Conservation (phyloP, 2,888 invertebrate species). For the Cenopis cana region DNA sequence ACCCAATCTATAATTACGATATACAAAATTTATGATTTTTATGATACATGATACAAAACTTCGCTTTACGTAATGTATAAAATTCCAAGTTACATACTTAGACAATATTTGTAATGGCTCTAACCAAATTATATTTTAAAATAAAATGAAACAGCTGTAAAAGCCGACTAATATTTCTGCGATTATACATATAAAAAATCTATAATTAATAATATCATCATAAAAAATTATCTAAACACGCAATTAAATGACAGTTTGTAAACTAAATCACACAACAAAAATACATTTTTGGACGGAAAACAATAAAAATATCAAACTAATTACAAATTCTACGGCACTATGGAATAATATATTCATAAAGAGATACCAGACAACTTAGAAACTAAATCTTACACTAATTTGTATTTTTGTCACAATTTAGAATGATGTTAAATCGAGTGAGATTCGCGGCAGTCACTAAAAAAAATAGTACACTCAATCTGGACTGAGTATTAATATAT, state of each 20-base stretch:
- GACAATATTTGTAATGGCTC: conserved; percentile 4
- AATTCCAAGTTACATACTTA: conserved; percentile 27
- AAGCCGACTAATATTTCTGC: neutral
- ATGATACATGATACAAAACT: conserved; percentile 40
- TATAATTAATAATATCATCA: conserved; percentile 11
- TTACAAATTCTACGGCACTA: conserved; percentile 49
- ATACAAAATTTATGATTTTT: conserved; percentile 36
- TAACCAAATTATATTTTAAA: conserved; percentile 3
- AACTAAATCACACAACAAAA: conserved; percentile 50
- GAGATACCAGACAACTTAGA: conserved; percentile 43
- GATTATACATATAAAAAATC: neutral
- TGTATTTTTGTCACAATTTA: conserved; percentile 50
- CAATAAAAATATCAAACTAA: conserved; percentile 58
- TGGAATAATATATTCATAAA: conserved; percentile 50
- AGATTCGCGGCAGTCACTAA: neutral
- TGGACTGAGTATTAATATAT: too few relatives aligned
- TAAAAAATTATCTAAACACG: conserved; percentile 14
- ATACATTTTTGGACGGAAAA: conserved; percentile 75
- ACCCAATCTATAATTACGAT: conserved; percentile 30
- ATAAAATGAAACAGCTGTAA: conserved; percentile 2
- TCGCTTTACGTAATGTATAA: conserved; percentile 42
- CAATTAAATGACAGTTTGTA: neutral
- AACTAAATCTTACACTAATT: conserved; percentile 59
- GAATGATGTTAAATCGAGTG: conserved; percentile 22
- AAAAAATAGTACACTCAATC: too few relatives aligned